Base-by-base conservation (phyloP, 2,888 invertebrate genomes). In the Luffia ferchaultella region DNA sequence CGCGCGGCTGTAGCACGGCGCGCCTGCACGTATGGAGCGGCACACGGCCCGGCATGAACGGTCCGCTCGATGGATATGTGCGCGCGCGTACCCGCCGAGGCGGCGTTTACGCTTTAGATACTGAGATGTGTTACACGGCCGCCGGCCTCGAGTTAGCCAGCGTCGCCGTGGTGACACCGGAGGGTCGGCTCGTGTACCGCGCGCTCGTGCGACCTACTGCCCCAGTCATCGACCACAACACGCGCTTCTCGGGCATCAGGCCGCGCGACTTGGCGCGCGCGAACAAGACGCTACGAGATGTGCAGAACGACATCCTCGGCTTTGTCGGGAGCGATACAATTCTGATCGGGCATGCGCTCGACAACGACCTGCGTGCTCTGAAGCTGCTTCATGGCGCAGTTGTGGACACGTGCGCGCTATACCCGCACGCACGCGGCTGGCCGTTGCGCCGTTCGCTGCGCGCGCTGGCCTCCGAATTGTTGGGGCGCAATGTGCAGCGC, bases 111-210 rank as follows among this genome's bases (percentile, higher is more conserved):
- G 93, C 95, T 1, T 69, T 98, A 18, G 99, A 99, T 76, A 97
- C 98, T 70, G 98, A 99, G 80, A 98, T 98, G 98, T 94, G 95
- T 60, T 97, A 92, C 70, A 97, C 97, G 2, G 90, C 90, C 0
- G 84, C 86, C 17, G 98, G 98, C 1, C 78, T 93, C 46, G 97
- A 98, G 72, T 75, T 97, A 50, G 92, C 94, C 17, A 91, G 95
- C 70, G 89, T 98, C 20, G 95, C 96, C 5, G 88, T 98, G 50
- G 89, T 97, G 50, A 87, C 87, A 40, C 75, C 88, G 20, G 89
- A 93, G 63, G 91, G 93, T 2, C 85, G 87, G 45, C 73, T 91
- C 20, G 91, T 96, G 15, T 95, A 94, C 74, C 95, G 97, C 73
- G 87, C 90, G 45, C 87, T 92, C 55, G 96, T 99, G 41, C 88